phyloP scores from a whole-genome alignment of 2,113 vertebrate genomes.

The Nansenia antarctica region DNA sequence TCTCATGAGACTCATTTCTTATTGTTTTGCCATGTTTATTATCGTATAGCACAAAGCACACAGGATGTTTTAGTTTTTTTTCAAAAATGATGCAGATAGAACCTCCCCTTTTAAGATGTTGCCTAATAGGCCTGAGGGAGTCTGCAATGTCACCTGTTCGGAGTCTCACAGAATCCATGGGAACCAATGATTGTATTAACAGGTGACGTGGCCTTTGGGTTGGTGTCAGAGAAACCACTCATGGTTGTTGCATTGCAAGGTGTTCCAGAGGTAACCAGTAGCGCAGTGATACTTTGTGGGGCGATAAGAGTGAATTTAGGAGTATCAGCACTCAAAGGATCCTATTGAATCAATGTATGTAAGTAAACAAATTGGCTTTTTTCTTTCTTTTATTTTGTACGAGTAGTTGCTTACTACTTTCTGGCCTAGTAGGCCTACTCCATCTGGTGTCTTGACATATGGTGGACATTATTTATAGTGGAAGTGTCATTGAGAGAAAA shows the following conservation, averaged over 20 bases:
- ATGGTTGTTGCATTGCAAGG: neutral
- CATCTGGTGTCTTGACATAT: neutral
- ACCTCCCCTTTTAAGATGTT: too few species aligned
- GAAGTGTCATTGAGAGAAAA: neutral
- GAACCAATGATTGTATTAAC: conserved; percentile 24
- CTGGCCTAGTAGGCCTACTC: too few species aligned
- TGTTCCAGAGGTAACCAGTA: neutral
- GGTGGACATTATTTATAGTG: neutral
- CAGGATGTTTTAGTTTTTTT: neutral
- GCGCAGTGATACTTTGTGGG: too few species aligned
- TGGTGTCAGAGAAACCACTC: too few species aligned
- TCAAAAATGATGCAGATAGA: neutral
- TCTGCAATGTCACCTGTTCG: conserved; percentile 38
- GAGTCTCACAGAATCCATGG: conserved; percentile 25
- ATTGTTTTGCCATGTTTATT: too few species aligned
- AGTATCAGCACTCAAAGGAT: too few species aligned
- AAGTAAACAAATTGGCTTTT: too few species aligned
- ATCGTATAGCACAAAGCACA: neutral
- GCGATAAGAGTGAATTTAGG: neutral
- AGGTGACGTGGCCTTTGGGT: conserved; percentile 7
- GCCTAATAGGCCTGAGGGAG: neutral
- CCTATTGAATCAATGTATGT: too few species aligned
- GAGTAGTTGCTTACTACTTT: too few species aligned
- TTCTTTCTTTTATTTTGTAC: too few species aligned
- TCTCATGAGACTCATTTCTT: too few species aligned